Conservation (phyloP, 37 sponge, comb jelly and placozoan species). For the Eunapius fragilis region DNA sequence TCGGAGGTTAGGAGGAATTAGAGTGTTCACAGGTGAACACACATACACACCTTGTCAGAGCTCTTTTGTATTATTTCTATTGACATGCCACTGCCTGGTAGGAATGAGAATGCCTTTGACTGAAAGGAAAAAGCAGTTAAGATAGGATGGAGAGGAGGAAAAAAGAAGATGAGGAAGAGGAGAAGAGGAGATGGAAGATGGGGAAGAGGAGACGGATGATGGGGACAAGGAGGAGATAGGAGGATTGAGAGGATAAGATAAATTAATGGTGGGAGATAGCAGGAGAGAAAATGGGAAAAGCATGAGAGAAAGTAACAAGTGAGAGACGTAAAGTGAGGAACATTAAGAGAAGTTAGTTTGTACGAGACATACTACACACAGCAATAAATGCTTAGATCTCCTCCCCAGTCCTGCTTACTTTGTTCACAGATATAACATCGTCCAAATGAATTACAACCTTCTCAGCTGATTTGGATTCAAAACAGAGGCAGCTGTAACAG, state of each 20-base stretch:
- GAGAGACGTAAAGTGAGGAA: no score
- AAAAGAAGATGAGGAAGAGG: neutral
- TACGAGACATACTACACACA: no score
- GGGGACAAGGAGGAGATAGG: no score
- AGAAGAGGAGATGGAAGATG: conserved; percentile 7
- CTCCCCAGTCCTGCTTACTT: neutral
- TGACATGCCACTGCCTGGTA: conserved; percentile 91
- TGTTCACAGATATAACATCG: neutral
- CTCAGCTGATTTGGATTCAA: neutral
- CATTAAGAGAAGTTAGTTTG: no score
- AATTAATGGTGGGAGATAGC: no score
- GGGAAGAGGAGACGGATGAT: no score
- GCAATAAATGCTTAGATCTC: no score
- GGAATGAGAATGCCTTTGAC: conserved; percentile 81
- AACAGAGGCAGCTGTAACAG: neutral
- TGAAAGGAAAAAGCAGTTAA: conserved; percentile 4
- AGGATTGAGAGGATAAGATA: no score
- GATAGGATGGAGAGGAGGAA: neutral
- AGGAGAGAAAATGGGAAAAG: no score
- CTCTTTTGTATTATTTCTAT: conserved; percentile 61
- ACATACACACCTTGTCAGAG: conserved; percentile 45
- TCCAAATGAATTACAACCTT: neutral
- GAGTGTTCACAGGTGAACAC: neutral
- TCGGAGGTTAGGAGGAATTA: no score
- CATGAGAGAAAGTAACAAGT: no score